A percentile compares a stretch with the other conserved stretches of the same genome.
These are phyloP conservation scores for Cantharis rustica DNA, from an alignment of 2,888 invertebrate genomes.

Conservation along the genomic window DNA sequence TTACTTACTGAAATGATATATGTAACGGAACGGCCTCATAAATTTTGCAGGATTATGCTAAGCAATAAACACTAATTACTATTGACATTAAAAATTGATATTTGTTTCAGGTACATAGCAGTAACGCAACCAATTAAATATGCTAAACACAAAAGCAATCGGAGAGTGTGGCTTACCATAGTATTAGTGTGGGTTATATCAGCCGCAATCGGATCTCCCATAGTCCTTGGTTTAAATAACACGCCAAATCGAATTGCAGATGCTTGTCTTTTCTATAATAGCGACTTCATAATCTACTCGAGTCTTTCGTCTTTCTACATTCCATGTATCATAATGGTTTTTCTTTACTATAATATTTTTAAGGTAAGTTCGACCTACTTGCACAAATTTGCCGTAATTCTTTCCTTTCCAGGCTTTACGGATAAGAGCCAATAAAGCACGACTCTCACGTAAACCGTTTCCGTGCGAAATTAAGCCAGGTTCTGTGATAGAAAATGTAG, in stretches of 20 bases:
- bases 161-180: constrained; percentile 93
- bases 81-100: constrained; percentile 5
- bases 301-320: constrained; percentile 98
- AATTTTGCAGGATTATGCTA: neutral
- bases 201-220: constrained; percentile 93
- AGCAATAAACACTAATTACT: neutral
- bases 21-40: neutral
- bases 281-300: constrained; percentile 97
- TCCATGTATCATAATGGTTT: constrained; percentile 97
- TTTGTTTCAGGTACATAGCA: constrained; percentile 88
- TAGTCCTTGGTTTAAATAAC: constrained; percentile 94
- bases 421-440: constrained; percentile 80
- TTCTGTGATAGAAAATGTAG: constrained; percentile 88
- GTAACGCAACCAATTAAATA: constrained; percentile 99
- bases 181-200: constrained; percentile 95
- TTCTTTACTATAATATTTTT: constrained; percentile 96
- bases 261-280: constrained; percentile 95
- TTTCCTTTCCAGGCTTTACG: constrained; percentile 72
- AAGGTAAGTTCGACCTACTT: constrained; percentile 68
- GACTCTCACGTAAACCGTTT: constrained; percentile 80
- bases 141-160: constrained; percentile 96
- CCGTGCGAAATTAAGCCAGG: constrained; percentile 74
- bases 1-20: neutral
- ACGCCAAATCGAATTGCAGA: constrained; percentile 82
- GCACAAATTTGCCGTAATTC: neutral